These are phyloP conservation scores for Chionis minor DNA, from an alignment of 2,113 vertebrate species.

Conservation along the genomic window DNA sequence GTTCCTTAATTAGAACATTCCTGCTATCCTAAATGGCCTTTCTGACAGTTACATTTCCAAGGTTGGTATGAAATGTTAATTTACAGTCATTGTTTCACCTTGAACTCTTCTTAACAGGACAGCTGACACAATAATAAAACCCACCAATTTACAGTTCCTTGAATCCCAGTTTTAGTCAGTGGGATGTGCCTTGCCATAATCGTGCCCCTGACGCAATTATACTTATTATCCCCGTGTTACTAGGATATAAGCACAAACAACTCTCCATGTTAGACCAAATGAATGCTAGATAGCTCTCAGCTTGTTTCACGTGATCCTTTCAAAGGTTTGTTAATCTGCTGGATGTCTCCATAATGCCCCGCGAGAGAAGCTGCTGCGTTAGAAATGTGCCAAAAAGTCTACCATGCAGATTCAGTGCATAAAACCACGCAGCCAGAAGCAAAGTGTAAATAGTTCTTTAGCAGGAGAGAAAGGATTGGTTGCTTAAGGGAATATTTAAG, in stretches of 20 bases:
- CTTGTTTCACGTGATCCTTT: not conserved
- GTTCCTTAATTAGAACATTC: not conserved
- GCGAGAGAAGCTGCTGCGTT: not conserved
- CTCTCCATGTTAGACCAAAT: not conserved
- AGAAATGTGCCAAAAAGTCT: not conserved
- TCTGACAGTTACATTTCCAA: not conserved
- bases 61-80: not conserved
- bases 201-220: not conserved
- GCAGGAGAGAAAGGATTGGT: not conserved
- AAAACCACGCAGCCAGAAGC: not conserved
- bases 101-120: not conserved
- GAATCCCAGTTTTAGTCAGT: not conserved
- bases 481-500: constrained; percentile 4
- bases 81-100: not conserved
- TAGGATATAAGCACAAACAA: not conserved
- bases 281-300: not conserved
- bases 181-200: not conserved
- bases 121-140: not conserved
- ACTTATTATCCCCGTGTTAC: not conserved
- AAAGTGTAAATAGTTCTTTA: not conserved
- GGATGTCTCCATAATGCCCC: not conserved
- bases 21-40: not conserved
- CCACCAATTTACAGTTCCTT: not conserved
- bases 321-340: not conserved
- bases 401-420: not conserved